Percentiles rank a stretch among this genome's conserved stretches.
Conservation (phyloP, 2,888 invertebrate genomes). For the Chelonus formosanus region DNA sequence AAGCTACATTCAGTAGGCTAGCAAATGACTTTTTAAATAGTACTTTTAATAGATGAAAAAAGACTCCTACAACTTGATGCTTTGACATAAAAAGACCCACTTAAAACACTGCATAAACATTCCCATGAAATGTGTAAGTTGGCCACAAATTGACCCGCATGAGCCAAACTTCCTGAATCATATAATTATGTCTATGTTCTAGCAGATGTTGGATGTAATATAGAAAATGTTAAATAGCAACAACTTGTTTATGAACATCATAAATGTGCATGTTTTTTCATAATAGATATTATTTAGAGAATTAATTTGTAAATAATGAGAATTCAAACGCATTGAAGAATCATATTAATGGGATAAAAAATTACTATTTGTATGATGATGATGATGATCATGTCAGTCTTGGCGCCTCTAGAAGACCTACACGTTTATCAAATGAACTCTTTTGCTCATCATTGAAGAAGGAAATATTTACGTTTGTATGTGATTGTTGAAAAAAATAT, state of each 20-base stretch:
- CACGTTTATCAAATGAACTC: neutral
- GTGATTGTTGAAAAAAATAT: too few species aligned
- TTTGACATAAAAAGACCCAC: neutral
- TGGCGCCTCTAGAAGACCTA: constrained; percentile 1
- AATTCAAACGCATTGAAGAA: too few species aligned
- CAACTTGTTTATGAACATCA: too few species aligned
- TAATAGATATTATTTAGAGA: neutral
- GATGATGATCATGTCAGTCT: neutral
- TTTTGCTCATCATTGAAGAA: too few species aligned
- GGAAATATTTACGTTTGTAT: neutral
- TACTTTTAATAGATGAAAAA: too few species aligned
- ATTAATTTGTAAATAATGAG: too few species aligned
- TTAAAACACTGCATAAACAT: neutral
- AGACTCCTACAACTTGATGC: too few species aligned
- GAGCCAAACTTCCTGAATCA: constrained; percentile 44
- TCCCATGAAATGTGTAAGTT: constrained; percentile 10
- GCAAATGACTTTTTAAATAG: too few species aligned
- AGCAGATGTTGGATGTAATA: constrained; percentile 6
- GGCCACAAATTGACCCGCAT: constrained; percentile 46
- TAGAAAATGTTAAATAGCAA: neutral
- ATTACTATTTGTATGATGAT: too few species aligned
- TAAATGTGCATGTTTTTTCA: neutral
- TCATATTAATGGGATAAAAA: too few species aligned
- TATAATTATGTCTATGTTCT: constrained; percentile 5
- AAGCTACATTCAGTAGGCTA: too few species aligned